phyloP scores from a whole-genome alignment of 1,140 invertebrate genomes.

The Nephila pilipes region DNA sequence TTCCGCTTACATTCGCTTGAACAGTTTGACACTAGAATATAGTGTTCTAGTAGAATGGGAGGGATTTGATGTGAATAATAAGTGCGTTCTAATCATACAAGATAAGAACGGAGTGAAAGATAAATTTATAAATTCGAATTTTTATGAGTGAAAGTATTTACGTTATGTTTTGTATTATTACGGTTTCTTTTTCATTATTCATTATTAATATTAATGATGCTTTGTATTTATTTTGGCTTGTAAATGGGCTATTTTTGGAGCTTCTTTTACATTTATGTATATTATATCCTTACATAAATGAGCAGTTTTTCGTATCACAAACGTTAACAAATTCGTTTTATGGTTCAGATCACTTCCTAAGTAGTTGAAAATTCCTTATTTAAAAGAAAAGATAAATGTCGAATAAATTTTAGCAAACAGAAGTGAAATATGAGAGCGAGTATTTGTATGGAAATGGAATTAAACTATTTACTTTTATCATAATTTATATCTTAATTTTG shows the following conservation, averaged over 20 bases:
- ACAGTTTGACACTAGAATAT: conserved; percentile 44
- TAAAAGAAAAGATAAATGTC: neutral
- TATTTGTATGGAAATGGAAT: too few species aligned
- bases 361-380: neutral
- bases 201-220: conserved; percentile 57
- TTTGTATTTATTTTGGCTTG: conserved; percentile 48
- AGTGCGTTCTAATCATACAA: conserved; percentile 42
- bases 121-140: conserved; percentile 58
- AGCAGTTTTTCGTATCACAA: neutral
- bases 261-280: conserved; percentile 11
- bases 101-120: conserved; percentile 13
- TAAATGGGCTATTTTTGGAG: conserved; percentile 16
- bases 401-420: neutral
- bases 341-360: neutral
- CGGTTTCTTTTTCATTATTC: conserved; percentile 34
- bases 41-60: neutral
- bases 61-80: conserved; percentile 44
- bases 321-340: conserved; percentile 9
- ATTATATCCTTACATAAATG: neutral
- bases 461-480: too few species aligned
- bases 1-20: conserved; percentile 1
- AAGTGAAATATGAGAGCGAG: too few species aligned
- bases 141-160: conserved; percentile 26
- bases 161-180: neutral
- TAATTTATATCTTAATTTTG: too few species aligned